Evolutionary conservation across 2,888 invertebrate species (phyloP).

Genomic region (Molorchus minor): DNA sequence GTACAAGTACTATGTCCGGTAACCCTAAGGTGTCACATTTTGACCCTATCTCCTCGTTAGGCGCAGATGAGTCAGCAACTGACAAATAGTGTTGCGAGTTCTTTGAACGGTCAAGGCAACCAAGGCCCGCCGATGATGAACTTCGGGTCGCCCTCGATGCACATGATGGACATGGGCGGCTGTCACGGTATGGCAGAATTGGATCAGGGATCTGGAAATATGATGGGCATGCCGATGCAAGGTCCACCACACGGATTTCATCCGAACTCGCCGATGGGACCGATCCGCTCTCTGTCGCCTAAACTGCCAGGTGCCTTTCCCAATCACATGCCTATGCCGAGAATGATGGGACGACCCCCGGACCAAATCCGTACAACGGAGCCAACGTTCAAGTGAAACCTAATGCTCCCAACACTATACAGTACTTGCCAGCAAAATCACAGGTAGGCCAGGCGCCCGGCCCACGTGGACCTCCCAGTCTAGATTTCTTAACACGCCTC

Average conservation of each 20-base stretch:
- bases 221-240: constrained; percentile 62
- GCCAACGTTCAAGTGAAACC: constrained; percentile 94
- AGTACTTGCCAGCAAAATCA: constrained; percentile 96
- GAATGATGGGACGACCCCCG: constrained; percentile 76
- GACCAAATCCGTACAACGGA: constrained; percentile 71
- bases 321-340: constrained; percentile 63
- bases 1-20: constrained; percentile 66
- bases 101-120: constrained; percentile 67
- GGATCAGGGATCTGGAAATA: constrained; percentile 53
- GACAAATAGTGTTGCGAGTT: constrained; percentile 77
- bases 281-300: constrained; percentile 69
- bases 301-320: constrained; percentile 71
- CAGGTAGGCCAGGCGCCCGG: constrained; percentile 80
- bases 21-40: constrained; percentile 77
- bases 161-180: constrained; percentile 62
- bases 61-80: constrained; percentile 95
- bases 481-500: constrained; percentile 89
- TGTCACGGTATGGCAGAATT: constrained; percentile 60
- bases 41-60: constrained; percentile 91
- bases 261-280: constrained; percentile 58
- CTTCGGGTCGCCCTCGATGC: constrained; percentile 65
- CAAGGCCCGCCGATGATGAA: constrained; percentile 65
- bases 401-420: constrained; percentile 97
- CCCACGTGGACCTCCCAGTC: constrained; percentile 86
- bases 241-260: constrained; percentile 61